Evolutionary conservation across 2,888 invertebrate genomes (phyloP).

Genomic region (Thymelicus acteon): DNA sequence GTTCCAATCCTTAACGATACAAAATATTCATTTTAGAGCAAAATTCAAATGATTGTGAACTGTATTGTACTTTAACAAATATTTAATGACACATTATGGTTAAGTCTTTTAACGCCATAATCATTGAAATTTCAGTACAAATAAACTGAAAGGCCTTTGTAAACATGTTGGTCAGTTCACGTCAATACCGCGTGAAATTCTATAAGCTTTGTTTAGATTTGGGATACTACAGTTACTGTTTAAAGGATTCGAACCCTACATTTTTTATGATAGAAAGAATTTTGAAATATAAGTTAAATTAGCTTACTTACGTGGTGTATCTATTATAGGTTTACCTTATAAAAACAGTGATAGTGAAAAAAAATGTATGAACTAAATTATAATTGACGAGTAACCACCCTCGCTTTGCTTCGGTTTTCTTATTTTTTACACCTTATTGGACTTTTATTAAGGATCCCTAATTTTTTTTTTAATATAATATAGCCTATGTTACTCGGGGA

Average conservation of each 20-base stretch:
- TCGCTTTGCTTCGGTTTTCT: too few species aligned
- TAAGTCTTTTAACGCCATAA: conserved; percentile 8
- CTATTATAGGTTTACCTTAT: too few species aligned
- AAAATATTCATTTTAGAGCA: neutral
- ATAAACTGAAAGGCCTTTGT: conserved; percentile 59
- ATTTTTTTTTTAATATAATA: too few species aligned
- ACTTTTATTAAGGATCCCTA: too few species aligned
- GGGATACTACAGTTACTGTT: conserved; percentile 46
- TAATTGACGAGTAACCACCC: too few species aligned
- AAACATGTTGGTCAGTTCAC: conserved; percentile 52
- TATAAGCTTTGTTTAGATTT: conserved; percentile 58
- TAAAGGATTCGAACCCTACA: conserved; percentile 40
- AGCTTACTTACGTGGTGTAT: too few species aligned
- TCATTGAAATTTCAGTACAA: conserved; percentile 43
- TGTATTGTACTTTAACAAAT: neutral
- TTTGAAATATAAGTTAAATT: neutral
- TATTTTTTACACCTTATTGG: too few species aligned
- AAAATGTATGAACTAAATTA: too few species aligned
- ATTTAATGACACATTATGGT: neutral
- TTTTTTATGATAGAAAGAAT: neutral
- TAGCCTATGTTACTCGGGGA: too few species aligned
- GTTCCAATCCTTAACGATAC: too few species aligned
- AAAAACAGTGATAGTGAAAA: too few species aligned
- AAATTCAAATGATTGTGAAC: neutral
- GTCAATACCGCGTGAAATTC: conserved; percentile 62